phyloP scores from a whole-genome alignment of 2,113 vertebrate genomes.

The Anseranas semipalmata region DNA sequence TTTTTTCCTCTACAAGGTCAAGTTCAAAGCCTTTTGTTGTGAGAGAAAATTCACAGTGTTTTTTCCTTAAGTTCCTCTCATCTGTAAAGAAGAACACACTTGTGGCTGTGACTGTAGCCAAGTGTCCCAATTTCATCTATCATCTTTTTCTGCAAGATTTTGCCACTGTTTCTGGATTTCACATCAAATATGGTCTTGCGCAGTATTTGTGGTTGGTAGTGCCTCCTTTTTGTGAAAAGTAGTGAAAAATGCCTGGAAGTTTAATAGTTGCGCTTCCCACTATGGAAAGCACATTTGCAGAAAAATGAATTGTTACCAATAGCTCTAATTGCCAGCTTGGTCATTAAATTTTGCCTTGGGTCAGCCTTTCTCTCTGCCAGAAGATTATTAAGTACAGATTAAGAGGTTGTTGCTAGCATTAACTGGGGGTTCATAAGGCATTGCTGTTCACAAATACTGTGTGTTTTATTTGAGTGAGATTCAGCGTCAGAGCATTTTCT shows the following conservation, averaged over 20 bases:
- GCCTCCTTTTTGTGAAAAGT: not conserved
- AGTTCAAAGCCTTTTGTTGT: not conserved
- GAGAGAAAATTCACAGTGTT: not conserved
- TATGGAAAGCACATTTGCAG: not conserved
- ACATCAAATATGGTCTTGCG: not conserved
- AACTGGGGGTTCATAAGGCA: not conserved
- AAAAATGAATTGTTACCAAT: not conserved
- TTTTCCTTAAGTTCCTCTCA: not conserved
- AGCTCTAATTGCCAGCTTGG: not conserved
- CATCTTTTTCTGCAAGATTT: not conserved
- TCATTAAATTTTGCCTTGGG: slow-evolving; percentile 39
- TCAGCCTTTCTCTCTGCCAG: slow-evolving; percentile 18
- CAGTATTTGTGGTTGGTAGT: not conserved
- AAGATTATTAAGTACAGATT: slow-evolving; percentile 29
- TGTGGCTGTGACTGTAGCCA: accelerated
- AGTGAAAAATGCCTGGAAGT: not conserved
- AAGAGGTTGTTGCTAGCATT: not conserved
- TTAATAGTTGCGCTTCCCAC: not conserved
- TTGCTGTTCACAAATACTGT: not conserved
- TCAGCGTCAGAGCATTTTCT: slow-evolving; percentile 12
- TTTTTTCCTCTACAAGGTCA: not conserved
- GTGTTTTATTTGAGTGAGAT: not conserved
- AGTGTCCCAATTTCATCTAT: not conserved
- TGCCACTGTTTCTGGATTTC: not conserved
- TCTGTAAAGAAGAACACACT: not conserved